Base-by-base conservation (phyloP, 2,888 invertebrate genomes). In the Daptonema setosum region DNA sequence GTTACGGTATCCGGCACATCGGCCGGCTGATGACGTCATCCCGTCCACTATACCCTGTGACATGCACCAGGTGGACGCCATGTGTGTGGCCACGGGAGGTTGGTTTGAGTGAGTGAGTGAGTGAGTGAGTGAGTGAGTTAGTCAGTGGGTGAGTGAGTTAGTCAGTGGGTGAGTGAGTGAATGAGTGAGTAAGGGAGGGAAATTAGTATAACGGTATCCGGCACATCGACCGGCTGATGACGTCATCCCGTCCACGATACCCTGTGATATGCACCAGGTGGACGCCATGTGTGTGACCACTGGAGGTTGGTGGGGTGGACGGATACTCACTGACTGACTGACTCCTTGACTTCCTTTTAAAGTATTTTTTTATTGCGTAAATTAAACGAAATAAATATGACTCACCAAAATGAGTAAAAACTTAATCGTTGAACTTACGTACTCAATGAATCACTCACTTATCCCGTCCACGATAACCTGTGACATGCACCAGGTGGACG, bases 231-330 rank as follows among this genome's bases (percentile, higher is more conserved):
- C 45, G 22, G 87, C 87, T 51, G 90, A 87, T 83, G 85, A 1
- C 80, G 61, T 8, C 65, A 61, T 59, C 63, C 82, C 53, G 86
- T 86, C 67, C 41, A 3, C 5, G 57, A 90, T 93, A 41, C 86
- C 91, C 14, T 87, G 87, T 57, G 93, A 95, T 70, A 80, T 83
- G 55, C 88, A 90, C 43, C 87, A 90, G 0, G 85, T 95, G 63
- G 91, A 95, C 73, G 84, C 86, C 8, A 91, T 97, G 88, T 95
- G 95, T 75, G 91, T 93, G 77, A 90, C 90, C 25, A 97, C 95
- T 20, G 95, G 95, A 68, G 95, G 85, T 82, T 73, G 73, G 71
- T 60, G 30, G 1, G 60, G 41, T 11, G 11, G 41, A 20, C 11
- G 41, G 41, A 41, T n/a, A n/a, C n/a, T n/a, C n/a, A n/a, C n/a